These are phyloP conservation scores for Tapirus indicus DNA, from an alignment of 2,797 vertebrate genomes.

Conservation along the genomic window DNA sequence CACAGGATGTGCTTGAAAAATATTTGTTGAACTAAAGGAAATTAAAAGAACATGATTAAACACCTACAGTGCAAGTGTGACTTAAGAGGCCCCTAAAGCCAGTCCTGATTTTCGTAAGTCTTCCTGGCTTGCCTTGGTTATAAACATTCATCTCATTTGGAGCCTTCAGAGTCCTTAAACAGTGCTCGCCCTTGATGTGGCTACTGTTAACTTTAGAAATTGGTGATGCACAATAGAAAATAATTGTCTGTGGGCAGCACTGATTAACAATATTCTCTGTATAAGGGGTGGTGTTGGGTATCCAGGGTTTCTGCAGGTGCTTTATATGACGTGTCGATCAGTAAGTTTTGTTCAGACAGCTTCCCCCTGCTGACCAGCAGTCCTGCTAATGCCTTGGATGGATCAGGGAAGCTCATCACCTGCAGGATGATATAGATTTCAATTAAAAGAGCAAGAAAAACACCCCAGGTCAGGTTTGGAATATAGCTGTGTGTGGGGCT, in stretches of 20 bases:
- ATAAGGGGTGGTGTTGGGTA: background rate
- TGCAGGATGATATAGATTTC: background rate
- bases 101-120: background rate
- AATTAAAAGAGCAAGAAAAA: conserved; percentile 13
- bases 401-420: background rate
- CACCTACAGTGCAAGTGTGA: background rate
- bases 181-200: background rate
- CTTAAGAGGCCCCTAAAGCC: background rate
- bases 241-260: background rate
- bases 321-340: background rate
- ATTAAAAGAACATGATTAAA: background rate
- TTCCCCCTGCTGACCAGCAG: background rate
- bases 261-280: background rate
- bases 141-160: background rate
- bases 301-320: background rate
- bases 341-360: background rate
- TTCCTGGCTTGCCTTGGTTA: background rate
- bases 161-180: background rate
- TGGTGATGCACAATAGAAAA: conserved; percentile 30
- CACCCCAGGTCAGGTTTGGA: background rate
- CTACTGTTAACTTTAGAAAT: conserved; percentile 37
- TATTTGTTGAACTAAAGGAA: conserved; percentile 34
- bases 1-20: background rate
- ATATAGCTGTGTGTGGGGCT: background rate
- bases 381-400: background rate